These are phyloP conservation scores for Sebastes taczanowskii DNA, from an alignment of 2,797 vertebrate species.

Conservation along the genomic window DNA sequence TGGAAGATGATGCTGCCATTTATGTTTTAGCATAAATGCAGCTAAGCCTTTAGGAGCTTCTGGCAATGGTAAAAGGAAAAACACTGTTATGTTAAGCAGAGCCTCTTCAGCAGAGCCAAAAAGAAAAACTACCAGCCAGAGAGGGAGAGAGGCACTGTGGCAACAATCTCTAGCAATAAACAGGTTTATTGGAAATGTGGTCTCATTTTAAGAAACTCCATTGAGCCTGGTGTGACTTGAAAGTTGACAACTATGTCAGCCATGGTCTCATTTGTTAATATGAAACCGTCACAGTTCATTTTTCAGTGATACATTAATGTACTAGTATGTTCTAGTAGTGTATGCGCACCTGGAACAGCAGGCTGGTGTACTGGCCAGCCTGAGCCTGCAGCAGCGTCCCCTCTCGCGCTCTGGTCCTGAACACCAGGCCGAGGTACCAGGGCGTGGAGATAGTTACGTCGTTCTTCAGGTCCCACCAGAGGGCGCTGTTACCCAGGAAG, in stretches of 20 bases:
- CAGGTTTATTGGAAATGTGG: not conserved
- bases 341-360: constrained; percentile 90
- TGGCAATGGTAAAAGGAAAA: not conserved
- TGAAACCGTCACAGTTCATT: not conserved
- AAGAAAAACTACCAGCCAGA: not conserved
- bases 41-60: not conserved
- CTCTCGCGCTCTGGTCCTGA: constrained; percentile 88
- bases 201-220: not conserved
- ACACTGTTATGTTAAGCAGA: not conserved
- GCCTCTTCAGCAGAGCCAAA: not conserved
- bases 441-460: constrained; percentile 93
- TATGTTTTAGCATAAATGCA: not conserved
- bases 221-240: too few species aligned
- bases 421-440: constrained; percentile 95
- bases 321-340: not conserved
- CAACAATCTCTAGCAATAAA: not conserved
- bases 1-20: not conserved
- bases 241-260: not conserved
- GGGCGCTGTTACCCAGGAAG: constrained; percentile 91
- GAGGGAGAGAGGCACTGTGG: not conserved
- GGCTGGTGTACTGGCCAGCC: constrained; percentile 90
- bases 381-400: constrained; percentile 93
- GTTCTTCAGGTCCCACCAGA: constrained; percentile 96
- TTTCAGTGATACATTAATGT: not conserved
- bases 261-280: not conserved